phyloP scores from a whole-genome alignment of 2,113 vertebrate species.

The Neogale vison region DNA sequence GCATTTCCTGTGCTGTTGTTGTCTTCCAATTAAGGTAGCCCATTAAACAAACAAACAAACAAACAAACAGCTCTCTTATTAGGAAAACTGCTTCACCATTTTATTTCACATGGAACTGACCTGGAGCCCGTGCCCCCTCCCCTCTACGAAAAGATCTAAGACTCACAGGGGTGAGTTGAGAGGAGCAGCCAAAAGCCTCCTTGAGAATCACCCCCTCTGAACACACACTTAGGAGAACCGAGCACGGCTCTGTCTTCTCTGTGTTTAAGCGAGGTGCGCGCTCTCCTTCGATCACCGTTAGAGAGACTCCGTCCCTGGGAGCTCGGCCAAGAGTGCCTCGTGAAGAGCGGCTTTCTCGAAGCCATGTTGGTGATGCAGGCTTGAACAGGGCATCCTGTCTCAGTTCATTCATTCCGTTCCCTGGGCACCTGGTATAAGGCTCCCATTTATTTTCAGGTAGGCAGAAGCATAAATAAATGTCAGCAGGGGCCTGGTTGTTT shows the following conservation, averaged over 20 bases:
- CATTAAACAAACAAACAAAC: not conserved
- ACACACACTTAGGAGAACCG: not conserved
- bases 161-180: not conserved
- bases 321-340: not conserved
- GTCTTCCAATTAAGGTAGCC: not conserved
- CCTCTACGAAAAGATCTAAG: constrained; percentile 5
- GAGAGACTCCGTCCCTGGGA: not conserved
- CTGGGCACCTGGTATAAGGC: not conserved
- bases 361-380: not conserved
- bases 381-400: not conserved
- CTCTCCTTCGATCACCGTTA: not conserved
- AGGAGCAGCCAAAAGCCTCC: not conserved
- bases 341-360: not conserved
- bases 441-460: not conserved
- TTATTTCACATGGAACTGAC: not conserved
- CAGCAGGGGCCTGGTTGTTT: not conserved
- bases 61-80: not conserved
- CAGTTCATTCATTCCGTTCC: not conserved
- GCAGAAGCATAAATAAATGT: not conserved
- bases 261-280: not conserved
- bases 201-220: not conserved
- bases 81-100: not conserved
- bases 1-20: not conserved
- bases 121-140: not conserved
- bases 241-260: not conserved